Evolutionary conservation across 1,140 invertebrate species (phyloP).

Genomic region (Ruditapes philippinarum): DNA sequence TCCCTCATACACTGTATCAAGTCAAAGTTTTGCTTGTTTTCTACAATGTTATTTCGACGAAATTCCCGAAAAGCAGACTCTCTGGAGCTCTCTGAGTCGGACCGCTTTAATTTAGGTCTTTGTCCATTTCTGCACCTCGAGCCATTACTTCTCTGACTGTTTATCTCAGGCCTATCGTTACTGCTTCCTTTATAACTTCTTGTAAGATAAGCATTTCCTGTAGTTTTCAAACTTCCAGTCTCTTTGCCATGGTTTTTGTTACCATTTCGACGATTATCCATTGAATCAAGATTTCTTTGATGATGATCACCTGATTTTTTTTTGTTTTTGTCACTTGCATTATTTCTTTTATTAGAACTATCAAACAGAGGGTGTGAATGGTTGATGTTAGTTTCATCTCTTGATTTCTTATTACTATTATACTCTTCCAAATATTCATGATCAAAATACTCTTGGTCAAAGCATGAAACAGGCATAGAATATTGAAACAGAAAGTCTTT

Average conservation of each 20-base stretch:
- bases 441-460: not conserved
- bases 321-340: not conserved
- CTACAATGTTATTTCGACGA: not conserved
- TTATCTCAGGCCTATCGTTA: not conserved
- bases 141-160: not conserved
- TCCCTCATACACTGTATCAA: slow-evolving; percentile 32
- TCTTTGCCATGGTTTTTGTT: not conserved
- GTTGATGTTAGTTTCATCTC: slow-evolving; percentile 8
- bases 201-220: not conserved
- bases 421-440: not conserved
- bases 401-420: not conserved
- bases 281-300: not conserved
- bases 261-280: slow-evolving; percentile 23
- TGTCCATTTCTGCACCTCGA: not conserved
- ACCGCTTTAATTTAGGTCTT: not conserved
- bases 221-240: not conserved
- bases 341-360: slow-evolving; percentile 34
- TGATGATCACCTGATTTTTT: not conserved
- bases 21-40: slow-evolving; percentile 1
- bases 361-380: slow-evolving; percentile 45
- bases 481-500: not conserved
- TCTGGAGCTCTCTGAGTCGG: not conserved
- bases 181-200: not conserved
- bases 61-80: slow-evolving; percentile 35
- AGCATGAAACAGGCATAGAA: slow-evolving; percentile 21